phyloP scores from a whole-genome alignment of 2,888 invertebrate species.

The Melieria picta region DNA sequence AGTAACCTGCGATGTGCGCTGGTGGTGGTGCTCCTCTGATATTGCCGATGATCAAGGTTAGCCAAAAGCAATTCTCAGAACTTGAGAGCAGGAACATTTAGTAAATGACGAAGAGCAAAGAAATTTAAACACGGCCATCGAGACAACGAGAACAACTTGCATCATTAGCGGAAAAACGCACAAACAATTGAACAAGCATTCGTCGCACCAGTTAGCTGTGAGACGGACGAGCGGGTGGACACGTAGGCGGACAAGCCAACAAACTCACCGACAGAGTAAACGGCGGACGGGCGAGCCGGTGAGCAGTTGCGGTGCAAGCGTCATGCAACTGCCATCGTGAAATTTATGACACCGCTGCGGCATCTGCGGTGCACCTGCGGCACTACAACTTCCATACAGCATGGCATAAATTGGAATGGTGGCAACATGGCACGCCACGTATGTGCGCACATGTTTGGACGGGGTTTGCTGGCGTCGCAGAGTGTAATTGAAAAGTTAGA shows the following conservation, averaged over 20 bases:
- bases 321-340: slow-evolving; percentile 25
- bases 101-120: slow-evolving; percentile 3
- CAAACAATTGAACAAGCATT: neutral
- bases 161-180: slow-evolving; percentile 29
- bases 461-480: neutral
- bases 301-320: neutral
- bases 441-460: neutral
- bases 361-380: slow-evolving; percentile 42
- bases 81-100: too few relatives aligned
- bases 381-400: slow-evolving; percentile 23
- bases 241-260: neutral
- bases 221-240: slow-evolving; percentile 10
- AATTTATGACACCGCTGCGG: slow-evolving; percentile 39
- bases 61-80: too few relatives aligned
- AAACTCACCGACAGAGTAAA: too few relatives aligned
- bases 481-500: slow-evolving; percentile 2
- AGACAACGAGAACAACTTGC: slow-evolving; percentile 4
- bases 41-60: too few relatives aligned
- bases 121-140: slow-evolving; percentile 16
- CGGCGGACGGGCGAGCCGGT: too few relatives aligned
- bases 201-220: too few relatives aligned
- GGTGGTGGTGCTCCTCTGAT: too few relatives aligned
- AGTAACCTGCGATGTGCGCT: too few relatives aligned
- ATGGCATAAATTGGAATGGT: slow-evolving; percentile 11
- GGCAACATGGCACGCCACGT: neutral